Evolutionary conservation across 2,888 invertebrate genomes (phyloP).

Genomic region (Meloe dianella): DNA sequence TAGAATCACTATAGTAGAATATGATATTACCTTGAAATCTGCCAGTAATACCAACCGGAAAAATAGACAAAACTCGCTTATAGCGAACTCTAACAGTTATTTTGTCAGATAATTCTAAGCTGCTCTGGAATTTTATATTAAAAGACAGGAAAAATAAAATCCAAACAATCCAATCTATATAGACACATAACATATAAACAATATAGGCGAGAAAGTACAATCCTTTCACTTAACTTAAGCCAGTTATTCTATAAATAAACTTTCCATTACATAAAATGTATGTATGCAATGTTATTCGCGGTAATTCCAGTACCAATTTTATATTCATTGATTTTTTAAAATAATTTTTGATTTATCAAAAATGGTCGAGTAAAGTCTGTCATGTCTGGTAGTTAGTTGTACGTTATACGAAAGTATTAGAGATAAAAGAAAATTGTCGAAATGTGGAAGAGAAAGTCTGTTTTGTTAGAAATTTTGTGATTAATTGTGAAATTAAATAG

Average conservation of each 20-base stretch:
- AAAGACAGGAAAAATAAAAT: background rate
- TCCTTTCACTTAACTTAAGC: constrained; percentile 28
- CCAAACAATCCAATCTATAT: constrained; percentile 1
- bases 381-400: constrained; percentile 45
- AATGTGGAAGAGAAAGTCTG: constrained; percentile 20
- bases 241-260: constrained; percentile 27
- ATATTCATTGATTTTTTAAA: background rate
- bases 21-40: background rate
- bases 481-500: constrained; percentile 36
- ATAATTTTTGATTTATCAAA: background rate
- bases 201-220: constrained; percentile 24
- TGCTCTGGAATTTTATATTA: background rate
- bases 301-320: constrained; percentile 5
- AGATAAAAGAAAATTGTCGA: constrained; percentile 26
- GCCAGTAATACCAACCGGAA: background rate
- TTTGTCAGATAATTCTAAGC: background rate
- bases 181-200: background rate
- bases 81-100: background rate
- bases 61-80: background rate
- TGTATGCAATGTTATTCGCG: background rate
- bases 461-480: constrained; percentile 22
- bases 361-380: constrained; percentile 39
- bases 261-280: constrained; percentile 25
- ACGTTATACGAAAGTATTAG: constrained; percentile 20
- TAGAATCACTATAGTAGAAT: background rate